phyloP scores from a whole-genome alignment of 2,888 invertebrate genomes.

The Papilio gigon region DNA sequence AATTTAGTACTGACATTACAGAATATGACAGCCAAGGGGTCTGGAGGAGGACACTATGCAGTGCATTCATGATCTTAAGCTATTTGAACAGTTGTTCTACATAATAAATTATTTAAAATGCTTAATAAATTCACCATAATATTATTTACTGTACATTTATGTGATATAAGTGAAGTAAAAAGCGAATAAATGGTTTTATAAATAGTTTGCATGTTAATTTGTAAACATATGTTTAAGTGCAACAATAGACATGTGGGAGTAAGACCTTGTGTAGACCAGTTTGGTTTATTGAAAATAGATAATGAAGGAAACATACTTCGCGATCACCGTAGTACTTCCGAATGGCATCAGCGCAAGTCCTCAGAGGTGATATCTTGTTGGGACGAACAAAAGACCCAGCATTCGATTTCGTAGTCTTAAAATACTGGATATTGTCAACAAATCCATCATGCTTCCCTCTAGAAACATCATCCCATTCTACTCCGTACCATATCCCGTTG shows the following conservation, averaged over 20 bases:
- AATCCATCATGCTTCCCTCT: constrained; percentile 97
- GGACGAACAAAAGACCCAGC: constrained; percentile 95
- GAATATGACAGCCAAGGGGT: no score
- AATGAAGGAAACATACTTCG: constrained; percentile 60
- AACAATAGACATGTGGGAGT: constrained; percentile 46
- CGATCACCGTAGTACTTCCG: constrained; percentile 74
- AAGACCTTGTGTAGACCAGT: constrained; percentile 49
- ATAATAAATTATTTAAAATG: neutral
- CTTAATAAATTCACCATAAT: neutral
- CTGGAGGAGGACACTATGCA: no score
- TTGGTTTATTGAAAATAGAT: constrained; percentile 2
- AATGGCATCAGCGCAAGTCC: constrained; percentile 89
- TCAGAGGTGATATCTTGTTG: constrained; percentile 88
- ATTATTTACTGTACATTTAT: neutral
- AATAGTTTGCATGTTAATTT: neutral
- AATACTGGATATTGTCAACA: constrained; percentile 91
- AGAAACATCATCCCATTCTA: constrained; percentile 96
- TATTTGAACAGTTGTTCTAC: no score
- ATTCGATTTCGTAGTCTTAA: constrained; percentile 87
- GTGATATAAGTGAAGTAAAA: neutral
- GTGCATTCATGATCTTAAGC: no score
- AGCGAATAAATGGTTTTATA: neutral
- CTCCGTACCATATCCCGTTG: constrained; percentile 92
- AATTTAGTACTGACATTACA: no score
- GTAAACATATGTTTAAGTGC: neutral